Base-by-base conservation (phyloP, 2,888 invertebrate species). In the Julus scandinavius region DNA sequence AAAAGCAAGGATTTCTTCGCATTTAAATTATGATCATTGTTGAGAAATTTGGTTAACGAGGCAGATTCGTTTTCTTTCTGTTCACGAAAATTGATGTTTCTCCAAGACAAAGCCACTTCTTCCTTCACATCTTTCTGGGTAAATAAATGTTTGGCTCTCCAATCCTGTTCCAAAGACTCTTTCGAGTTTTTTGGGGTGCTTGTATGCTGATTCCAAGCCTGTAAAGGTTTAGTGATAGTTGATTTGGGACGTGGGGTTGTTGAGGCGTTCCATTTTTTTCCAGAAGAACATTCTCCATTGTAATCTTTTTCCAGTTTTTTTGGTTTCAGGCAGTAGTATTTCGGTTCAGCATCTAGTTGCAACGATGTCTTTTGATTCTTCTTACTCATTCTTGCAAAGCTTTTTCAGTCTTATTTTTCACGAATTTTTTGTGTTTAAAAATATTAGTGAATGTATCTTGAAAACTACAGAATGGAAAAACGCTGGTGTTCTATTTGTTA, bases 21-120 rank as follows among this genome's bases (percentile, higher is more conserved):
- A n/a, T 63, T 63, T 63, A 3, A 6, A 2, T 63, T 63, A n/a
- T 17, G 58, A 63, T 63, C 58, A 6, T n/a, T 63, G 58, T n/a
- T 63, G 17, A n/a, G 58, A 63, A 63, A n/a, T 63, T 63, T 63
- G 58, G 58, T n/a, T 17, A 63, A n/a, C n/a, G 3, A n/a, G 17
- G 58, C 58, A 5, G 58, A 63, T n/a, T 63, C 58, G 58, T 63
- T 63, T n/a, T 63, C 58, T 63, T 63, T 63, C n/a, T 63, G 58
- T 63, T 63, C n/a, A n/a, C 58, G 58, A n/a, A 63, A 63, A 63
- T n/a, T 63, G n/a, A 13, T 63, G n/a, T 63, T 63, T 63, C 58
- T 63, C 58, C 58, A 63, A 63, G 58, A 63, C n/a, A 63, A 63
- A n/a, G n/a, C 58, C 17, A n/a, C n/a, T 63, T 63, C 58, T 63